Conservation (phyloP, 2,113 vertebrate genomes). For the Channa argus region DNA sequence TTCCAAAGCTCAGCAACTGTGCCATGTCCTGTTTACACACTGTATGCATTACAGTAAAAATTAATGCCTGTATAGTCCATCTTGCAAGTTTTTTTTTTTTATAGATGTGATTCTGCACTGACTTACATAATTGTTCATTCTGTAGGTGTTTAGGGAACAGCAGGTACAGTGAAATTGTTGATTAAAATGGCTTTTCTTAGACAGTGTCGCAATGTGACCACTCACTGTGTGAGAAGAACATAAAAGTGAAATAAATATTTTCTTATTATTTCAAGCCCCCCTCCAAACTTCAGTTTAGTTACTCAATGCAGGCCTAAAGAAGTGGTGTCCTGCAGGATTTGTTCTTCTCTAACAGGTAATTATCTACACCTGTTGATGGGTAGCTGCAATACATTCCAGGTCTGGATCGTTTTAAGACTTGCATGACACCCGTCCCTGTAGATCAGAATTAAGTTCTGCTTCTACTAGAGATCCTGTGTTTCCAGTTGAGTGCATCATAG, state of each 20-base stretch:
- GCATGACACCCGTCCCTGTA: not conserved
- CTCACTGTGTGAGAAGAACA: constrained; percentile 7
- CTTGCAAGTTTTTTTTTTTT: constrained; percentile 15
- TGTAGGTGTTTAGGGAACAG: constrained; percentile 34
- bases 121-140: constrained; percentile 17
- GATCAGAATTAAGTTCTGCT: not conserved
- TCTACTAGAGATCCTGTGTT: not conserved
- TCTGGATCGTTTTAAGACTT: constrained; percentile 8
- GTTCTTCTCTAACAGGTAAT: not conserved
- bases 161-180: constrained; percentile 7
- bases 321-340: constrained; percentile 26
- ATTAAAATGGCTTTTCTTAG: constrained; percentile 27
- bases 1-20: constrained; percentile 8
- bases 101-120: not conserved
- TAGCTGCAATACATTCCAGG: constrained; percentile 4
- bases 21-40: not conserved
- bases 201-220: constrained; percentile 14
- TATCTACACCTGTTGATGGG: constrained; percentile 7
- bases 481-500: not conserved
- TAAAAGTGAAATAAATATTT: constrained; percentile 38
- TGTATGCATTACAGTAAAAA: constrained; percentile 12
- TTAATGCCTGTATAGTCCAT: not conserved
- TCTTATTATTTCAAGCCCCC: constrained; percentile 30
- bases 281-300: constrained; percentile 18
- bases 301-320: constrained; percentile 7